Percentiles rank a stretch among this genome's conserved stretches.
These are phyloP conservation scores for Podarcis lilfordi DNA, from an alignment of 2,797 vertebrate genomes.

Conservation along the genomic window DNA sequence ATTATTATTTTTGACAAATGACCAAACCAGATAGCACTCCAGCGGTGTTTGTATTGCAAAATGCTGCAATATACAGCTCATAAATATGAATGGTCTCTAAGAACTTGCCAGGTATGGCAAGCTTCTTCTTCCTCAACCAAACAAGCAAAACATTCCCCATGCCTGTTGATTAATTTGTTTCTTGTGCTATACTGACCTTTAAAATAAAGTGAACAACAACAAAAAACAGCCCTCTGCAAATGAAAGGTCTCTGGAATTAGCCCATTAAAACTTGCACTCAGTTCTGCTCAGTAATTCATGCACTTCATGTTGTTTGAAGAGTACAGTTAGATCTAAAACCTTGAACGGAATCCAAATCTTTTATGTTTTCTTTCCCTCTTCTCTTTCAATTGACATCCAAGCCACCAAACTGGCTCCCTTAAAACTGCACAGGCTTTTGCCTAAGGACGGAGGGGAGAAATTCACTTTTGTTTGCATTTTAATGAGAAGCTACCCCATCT, in stretches of 20 bases:
- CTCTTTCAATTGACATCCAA: background rate
- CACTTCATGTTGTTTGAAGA: conserved; percentile 16
- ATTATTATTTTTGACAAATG: background rate
- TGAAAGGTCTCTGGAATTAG: background rate
- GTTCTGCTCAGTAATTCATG: conserved; percentile 15
- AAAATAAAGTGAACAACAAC: background rate
- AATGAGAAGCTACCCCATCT: too few species aligned
- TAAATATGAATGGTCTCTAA: background rate
- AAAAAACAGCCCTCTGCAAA: background rate
- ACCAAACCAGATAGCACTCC: background rate
- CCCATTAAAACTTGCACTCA: background rate
- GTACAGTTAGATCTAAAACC: background rate
- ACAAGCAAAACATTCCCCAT: background rate
- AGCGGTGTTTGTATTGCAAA: background rate
- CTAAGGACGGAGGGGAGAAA: too few species aligned
- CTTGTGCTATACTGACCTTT: background rate
- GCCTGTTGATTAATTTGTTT: conserved; percentile 6
- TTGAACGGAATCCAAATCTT: background rate
- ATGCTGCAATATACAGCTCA: background rate
- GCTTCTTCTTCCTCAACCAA: background rate
- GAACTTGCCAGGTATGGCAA: background rate
- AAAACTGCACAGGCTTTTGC: conserved; percentile 5
- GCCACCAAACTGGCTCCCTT: background rate
- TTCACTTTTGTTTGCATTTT: too few species aligned
- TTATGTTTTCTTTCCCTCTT: background rate